Evolutionary conservation across 2,888 invertebrate species (phyloP), one percentile per base, ranked within the genome.

Genomic region (Pandemis heparana): DNA sequence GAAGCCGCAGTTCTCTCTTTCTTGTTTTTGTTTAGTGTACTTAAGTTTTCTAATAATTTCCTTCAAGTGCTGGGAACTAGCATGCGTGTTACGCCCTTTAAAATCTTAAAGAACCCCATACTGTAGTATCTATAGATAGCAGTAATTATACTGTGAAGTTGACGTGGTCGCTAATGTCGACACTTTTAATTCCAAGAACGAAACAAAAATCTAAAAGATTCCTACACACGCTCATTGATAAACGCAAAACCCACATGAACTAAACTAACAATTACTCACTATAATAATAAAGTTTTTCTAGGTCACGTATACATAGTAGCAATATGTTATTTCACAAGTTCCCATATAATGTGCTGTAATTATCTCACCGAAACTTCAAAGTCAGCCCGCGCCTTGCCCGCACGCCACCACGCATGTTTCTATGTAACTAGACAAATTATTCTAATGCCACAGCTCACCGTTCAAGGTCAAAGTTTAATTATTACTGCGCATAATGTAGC

Each of bases 401-500:
- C 89, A 90, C 87, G 89, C 89, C 86, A 86, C 79, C 79, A 83
- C 84, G 88, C 89, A 83, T 88, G 87, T 82, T 81, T 81, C 81
- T 82, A 81, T 80, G 79, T 86, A 83, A 86, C 83, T 83, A 84
- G 76, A 82, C 81, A 85, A 86, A 90, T 91, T 89, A 89, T 86
- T 86, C 83, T 78, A 72, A 85, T 87, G 84, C 83, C 82, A 87
- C 82, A 79, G 79, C 77, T 81, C 83, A 85, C 81, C 75, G 82
- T 88, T 88, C 91, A 92, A 92, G 89, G 90, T 84, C 85, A 84
- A 79, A 77, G 75, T 78, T 78, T 76, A 80, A 80, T 81, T 79
- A 79, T 74, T 75, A 59, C 53, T 75, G 43, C 70, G 70, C 61
- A 66, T 80, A 76, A 75, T 65, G 74, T 71, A 71, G 12, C 56